Percentiles rank a stretch among this genome's conserved stretches.
Conservation (phyloP, 2,888 invertebrate genomes). For the Antitype chi region DNA sequence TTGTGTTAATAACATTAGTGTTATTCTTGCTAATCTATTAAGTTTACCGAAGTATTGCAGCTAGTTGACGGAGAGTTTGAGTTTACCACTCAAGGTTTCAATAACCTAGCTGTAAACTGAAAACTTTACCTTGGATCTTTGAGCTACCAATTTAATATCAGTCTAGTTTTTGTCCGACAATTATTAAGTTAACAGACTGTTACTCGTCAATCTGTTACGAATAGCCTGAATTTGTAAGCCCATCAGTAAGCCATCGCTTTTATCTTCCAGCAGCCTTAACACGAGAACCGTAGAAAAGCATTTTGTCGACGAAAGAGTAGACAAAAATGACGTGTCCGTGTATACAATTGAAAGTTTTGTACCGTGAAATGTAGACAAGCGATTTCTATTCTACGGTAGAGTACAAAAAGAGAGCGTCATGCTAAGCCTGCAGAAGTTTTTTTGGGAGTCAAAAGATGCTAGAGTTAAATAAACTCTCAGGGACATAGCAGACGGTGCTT, state of each 20-base stretch:
- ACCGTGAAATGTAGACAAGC: too few species aligned
- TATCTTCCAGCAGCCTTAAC: too few species aligned
- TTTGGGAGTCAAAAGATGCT: background rate
- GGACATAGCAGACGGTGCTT: background rate
- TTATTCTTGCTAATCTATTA: conserved; percentile 38
- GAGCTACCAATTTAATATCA: conserved; percentile 4
- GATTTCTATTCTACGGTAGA: too few species aligned
- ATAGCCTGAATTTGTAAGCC: background rate
- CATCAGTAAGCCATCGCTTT: background rate
- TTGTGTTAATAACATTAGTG: conserved; percentile 1
- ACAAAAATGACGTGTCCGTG: too few species aligned
- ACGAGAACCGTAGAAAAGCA: too few species aligned
- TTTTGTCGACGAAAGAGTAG: too few species aligned
- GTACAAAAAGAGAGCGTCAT: too few species aligned
- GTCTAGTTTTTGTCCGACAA: background rate
- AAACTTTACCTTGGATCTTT: conserved; percentile 14
- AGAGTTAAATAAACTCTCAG: background rate
- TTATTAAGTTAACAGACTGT: background rate
- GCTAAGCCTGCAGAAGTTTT: too few species aligned
- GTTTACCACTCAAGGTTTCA: conserved; percentile 2
- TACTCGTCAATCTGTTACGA: background rate
- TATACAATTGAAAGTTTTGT: too few species aligned
- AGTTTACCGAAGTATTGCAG: conserved; percentile 22
- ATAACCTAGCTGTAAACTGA: background rate
- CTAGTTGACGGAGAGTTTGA: conserved; percentile 5